Percentiles rank a stretch among this genome's conserved stretches.
These are phyloP conservation scores for Phrynocephalus versicolor DNA, from an alignment of 2,113 vertebrate genomes.

Conservation along the genomic window DNA sequence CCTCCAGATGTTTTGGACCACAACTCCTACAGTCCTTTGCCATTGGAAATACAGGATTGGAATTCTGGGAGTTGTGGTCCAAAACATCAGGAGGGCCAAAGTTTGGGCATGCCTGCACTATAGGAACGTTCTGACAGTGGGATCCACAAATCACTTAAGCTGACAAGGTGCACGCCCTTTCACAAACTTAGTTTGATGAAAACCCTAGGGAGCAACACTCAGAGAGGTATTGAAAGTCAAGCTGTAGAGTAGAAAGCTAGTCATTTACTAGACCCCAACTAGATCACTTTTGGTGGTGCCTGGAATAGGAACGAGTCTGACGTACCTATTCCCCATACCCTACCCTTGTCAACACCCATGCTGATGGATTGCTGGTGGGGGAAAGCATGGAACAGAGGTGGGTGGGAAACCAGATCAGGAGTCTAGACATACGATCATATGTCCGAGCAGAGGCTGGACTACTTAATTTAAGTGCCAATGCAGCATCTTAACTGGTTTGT, in stretches of 20 bases:
- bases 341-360: too few relatives aligned
- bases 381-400: neutral
- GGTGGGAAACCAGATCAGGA: neutral
- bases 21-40: too few relatives aligned
- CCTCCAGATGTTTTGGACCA: too few relatives aligned
- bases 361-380: neutral
- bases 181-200: neutral
- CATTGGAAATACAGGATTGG: too few relatives aligned
- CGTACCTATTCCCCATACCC: too few relatives aligned
- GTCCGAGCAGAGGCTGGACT: neutral
- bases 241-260: neutral
- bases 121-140: neutral
- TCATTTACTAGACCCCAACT: neutral
- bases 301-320: too few relatives aligned
- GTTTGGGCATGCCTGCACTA: too few relatives aligned
- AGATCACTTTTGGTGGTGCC: neutral
- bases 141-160: slow-evolving; percentile 16
- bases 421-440: too few relatives aligned
- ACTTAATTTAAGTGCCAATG: neutral
- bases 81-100: too few relatives aligned
- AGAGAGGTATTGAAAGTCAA: too few relatives aligned
- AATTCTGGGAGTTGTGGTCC: too few relatives aligned
- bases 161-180: neutral
- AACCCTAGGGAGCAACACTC: too few relatives aligned
- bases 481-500: slow-evolving; percentile 9